Evolutionary conservation across 1,140 invertebrate species (phyloP), one percentile per base, ranked within the genome.

Genomic region (Drosophila pruinosa): DNA sequence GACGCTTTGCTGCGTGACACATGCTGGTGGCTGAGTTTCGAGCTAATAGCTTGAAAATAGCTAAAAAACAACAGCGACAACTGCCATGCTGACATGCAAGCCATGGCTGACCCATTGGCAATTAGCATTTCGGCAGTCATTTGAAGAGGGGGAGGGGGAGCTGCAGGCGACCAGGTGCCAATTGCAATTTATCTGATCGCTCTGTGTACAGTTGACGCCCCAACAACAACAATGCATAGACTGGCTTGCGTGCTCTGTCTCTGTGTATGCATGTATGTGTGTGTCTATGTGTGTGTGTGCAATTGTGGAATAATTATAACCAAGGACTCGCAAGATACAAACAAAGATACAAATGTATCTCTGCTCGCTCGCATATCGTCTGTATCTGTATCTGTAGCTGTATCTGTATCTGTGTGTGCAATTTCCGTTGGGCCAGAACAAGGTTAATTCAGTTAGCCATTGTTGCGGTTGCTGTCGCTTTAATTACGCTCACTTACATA

Each of bases 241-340:
- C n/a, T 43, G 10, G 69, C 80, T 79, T 76, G 75, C 67, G 77
- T 70, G 67, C 43, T 53, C 24, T 57, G 47, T 47, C 4, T 41
- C 43, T 53, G 28, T 57, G 47, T 47, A 3, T 41, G 15, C 38
- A 45, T 64, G 28, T 64, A 14, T 34, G 41, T 31, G 31, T 52
- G 24, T 71, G 34, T 50, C 24, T 43, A 34, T 75, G 7, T 50
- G 24, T 80, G 38, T 83, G 53, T 79, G 69, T 85, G 80, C 83
- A 85, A 85, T 85, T 85, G 77, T 86, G 81, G 69, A 76, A 80
- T 85, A 86, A 80, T 85, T 86, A 85, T 85, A 85, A 78, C 80
- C 80, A 85, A 85, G 80, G 80, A 85, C 80, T 61, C 76, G 56
- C 75, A 85, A 85, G 80, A 83, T 83, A 83, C 80, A 85, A 83